These are phyloP conservation scores for Microplitis mediator DNA, from an alignment of 1,140 invertebrate genomes.

Conservation along the genomic window DNA sequence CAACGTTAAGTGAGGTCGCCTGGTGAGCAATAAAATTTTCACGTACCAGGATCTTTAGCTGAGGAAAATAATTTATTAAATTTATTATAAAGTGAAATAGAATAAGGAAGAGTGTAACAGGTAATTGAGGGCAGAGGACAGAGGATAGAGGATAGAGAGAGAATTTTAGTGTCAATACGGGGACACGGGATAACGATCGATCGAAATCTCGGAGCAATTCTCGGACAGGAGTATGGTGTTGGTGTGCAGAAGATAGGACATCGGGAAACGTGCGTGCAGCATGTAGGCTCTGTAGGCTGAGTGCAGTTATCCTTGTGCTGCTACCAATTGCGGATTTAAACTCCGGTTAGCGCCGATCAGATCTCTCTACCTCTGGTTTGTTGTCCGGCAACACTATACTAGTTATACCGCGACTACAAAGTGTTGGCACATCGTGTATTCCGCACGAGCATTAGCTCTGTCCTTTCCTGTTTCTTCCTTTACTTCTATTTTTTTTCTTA, in stretches of 20 bases:
- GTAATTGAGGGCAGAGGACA: too few relatives aligned
- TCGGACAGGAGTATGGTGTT: conserved; percentile 2
- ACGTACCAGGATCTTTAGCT: background rate
- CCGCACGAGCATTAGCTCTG: background rate
- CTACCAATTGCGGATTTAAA: conserved; percentile 36
- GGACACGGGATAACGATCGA: conserved; percentile 26
- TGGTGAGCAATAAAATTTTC: conserved; percentile 32
- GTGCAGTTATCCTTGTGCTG: background rate
- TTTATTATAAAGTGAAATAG: too few relatives aligned
- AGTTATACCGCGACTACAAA: conserved; percentile 26
- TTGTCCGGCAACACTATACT: conserved; percentile 26
- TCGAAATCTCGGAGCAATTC: background rate
- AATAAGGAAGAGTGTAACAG: too few relatives aligned
- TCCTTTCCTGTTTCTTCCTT: conserved; percentile 9
- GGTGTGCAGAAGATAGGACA: background rate
- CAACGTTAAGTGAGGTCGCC: conserved; percentile 26
- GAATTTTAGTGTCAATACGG: too few relatives aligned
- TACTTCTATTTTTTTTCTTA: conserved; percentile 4
- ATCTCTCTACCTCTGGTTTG: conserved; percentile 29
- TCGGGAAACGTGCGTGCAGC: conserved; percentile 22
- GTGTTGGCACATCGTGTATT: conserved; percentile 27
- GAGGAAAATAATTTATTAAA: too few relatives aligned
- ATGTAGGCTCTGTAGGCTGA: too few relatives aligned
- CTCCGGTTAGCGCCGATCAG: conserved; percentile 25
- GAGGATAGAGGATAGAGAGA: too few relatives aligned